Base-by-base conservation (phyloP, 2,113 vertebrate species). In the Corythaixoides concolor region DNA sequence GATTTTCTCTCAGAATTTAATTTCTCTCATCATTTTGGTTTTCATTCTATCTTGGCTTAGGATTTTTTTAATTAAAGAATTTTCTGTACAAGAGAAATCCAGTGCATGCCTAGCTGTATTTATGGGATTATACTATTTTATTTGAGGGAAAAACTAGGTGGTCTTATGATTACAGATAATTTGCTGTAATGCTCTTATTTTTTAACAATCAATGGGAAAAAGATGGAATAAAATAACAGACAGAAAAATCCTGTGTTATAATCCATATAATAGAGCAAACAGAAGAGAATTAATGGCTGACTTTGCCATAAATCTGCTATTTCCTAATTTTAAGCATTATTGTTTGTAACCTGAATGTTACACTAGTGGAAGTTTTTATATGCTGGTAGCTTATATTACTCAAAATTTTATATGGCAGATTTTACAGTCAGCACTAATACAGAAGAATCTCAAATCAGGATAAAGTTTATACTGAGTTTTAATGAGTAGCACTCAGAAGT, bases 111-210 rank as follows among this genome's bases (percentile, higher is more conserved):
- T 59, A 84, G 64, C 52, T 93, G 56, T 87, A 84, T 88, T 95
- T 96, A 92, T 86, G 85, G 60, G 92, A 97, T 96, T 94, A 92
- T 52, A 37, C 6, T 86, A 56, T 67, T 93, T 90, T 70, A 83
- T 90, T 83, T 83, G 37, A 96, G 52, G 35, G 30, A n/a, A 78
- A 95, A 96, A 94, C 86, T 72, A 87, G 52, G 69, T 85, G 90
- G 80, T 79, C 52, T 91, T 96, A 89, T 92, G 73, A 93, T 95
- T 93, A 69, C 41, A 95, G 88, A 89, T 93, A 92, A 92, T 94
- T 93, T 95, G 35, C 52, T 88, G 26, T 92, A 95, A 95, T 93
- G 66, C 62, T 95, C 77, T 90, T 94, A 95, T 81, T 95, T 94
- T 91, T 72, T 35, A 81, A 35, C 35, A 91, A 81, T 95, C 92